A percentile compares a stretch with the other conserved stretches of the same genome.
Conservation (phyloP, 2,888 invertebrate genomes). For the Lingula anatina region DNA sequence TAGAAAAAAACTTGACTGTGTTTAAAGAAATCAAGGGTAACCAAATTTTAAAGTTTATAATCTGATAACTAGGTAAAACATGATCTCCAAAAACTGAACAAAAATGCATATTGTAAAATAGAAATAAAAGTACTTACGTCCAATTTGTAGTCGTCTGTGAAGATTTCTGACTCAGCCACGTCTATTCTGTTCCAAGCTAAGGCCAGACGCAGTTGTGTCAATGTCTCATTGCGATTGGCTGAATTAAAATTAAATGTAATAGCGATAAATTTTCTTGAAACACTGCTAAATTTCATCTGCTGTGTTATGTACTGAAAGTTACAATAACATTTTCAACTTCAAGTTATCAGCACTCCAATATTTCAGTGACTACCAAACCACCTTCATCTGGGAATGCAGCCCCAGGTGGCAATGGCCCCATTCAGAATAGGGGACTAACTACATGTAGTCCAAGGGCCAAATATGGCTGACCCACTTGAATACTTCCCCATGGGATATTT, state of each 20-base stretch:
- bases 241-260: slow-evolving; percentile 6
- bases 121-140: slow-evolving; percentile 22
- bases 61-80: background rate
- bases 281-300: background rate
- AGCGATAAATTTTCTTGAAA: background rate
- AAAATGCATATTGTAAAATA: background rate
- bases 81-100: background rate
- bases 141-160: slow-evolving; percentile 47
- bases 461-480: too few species aligned
- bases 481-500: too few species aligned
- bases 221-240: slow-evolving; percentile 41
- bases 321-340: too few species aligned
- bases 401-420: too few species aligned
- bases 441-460: too few species aligned
- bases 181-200: slow-evolving; percentile 53
- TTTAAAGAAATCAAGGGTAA: too few species aligned
- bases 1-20: too few species aligned
- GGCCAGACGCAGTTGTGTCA: slow-evolving; percentile 50
- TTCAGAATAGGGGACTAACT: too few species aligned
- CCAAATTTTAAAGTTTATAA: background rate
- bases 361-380: too few species aligned
- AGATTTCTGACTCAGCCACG: slow-evolving; percentile 51
- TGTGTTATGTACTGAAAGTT: background rate
- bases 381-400: too few species aligned
- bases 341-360: too few species aligned